These are phyloP conservation scores for Mesoligia furuncula DNA, from an alignment of 2,888 invertebrate genomes.

Conservation along the genomic window DNA sequence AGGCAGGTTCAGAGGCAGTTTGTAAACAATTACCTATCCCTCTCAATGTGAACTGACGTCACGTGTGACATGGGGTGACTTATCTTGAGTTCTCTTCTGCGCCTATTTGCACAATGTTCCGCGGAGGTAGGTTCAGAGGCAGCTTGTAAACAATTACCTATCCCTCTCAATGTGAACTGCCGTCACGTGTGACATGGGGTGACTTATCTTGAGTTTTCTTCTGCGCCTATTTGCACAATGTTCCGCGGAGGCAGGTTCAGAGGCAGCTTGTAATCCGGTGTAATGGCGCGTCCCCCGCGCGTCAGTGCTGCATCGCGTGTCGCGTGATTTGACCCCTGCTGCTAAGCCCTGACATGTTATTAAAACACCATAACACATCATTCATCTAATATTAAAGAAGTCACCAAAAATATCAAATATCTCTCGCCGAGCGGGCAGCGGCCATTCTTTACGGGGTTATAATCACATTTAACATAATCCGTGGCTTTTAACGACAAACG, in stretches of 20 bases:
- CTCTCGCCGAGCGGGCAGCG: conserved; percentile 12
- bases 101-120: not conserved
- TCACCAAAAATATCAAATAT: conserved; percentile 31
- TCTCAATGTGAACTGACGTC: not conserved
- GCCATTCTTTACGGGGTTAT: conserved; percentile 15
- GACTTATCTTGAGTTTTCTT: not conserved
- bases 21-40: not conserved
- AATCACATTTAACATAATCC: conserved; percentile 36
- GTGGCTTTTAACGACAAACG: conserved; percentile 14
- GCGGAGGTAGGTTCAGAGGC: conserved; percentile 24
- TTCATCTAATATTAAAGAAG: conserved; percentile 34
- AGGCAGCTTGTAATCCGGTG: conserved; percentile 11
- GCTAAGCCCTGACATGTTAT: conserved; percentile 57
- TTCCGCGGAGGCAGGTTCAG: conserved; percentile 11
- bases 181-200: not conserved
- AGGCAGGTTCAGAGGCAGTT: conserved; percentile 30
- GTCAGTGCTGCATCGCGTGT: conserved; percentile 48
- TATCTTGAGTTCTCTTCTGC: not conserved
- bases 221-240: not conserved
- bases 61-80: not conserved
- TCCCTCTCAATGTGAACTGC: not conserved
- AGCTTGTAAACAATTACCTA: not conserved
- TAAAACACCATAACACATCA: conserved; percentile 57
- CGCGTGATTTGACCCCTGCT: conserved; percentile 21
- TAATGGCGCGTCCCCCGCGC: conserved; percentile 15